Conservation (phyloP, 1,140 invertebrate genomes). For the Sycophila sp. region DNA sequence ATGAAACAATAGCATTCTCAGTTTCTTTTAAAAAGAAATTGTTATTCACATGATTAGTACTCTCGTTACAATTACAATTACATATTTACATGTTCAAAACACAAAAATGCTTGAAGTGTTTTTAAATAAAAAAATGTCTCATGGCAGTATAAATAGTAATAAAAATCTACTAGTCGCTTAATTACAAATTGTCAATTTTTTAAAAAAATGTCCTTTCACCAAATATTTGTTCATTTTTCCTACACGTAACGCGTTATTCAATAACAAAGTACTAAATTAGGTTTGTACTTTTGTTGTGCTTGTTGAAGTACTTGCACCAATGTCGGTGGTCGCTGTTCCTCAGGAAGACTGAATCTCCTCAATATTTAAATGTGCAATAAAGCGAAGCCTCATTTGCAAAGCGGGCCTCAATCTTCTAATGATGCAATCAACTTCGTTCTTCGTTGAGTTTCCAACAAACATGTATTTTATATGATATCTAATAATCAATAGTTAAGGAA, state of each 20-base stretch:
- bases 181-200: neutral
- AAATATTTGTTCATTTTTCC: neutral
- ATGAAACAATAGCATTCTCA: neutral
- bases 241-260: neutral
- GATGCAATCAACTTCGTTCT: conserved; percentile 89
- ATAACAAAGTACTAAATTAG: conserved; percentile 25
- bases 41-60: conserved; percentile 28
- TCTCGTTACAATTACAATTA: conserved; percentile 30
- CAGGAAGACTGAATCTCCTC: conserved; percentile 77
- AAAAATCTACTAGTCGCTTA: conserved; percentile 28
- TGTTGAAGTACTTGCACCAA: conserved; percentile 24
- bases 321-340: conserved; percentile 24
- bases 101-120: neutral
- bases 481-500: conserved; percentile 19
- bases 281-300: conserved; percentile 29
- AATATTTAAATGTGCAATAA: conserved; percentile 90
- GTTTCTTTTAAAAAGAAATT: conserved; percentile 16
- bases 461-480: conserved; percentile 89
- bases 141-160: conserved; percentile 32
- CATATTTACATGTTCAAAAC: conserved; percentile 33
- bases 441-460: conserved; percentile 95
- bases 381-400: conserved; percentile 87
- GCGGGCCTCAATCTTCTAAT: conserved; percentile 86
- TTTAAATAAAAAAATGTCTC: conserved; percentile 25
- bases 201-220: neutral